These are phyloP conservation scores for silkworm (Bombyx mori) DNA, from an alignment of 1,140 invertebrate species.

Conservation along the genomic window DNA sequence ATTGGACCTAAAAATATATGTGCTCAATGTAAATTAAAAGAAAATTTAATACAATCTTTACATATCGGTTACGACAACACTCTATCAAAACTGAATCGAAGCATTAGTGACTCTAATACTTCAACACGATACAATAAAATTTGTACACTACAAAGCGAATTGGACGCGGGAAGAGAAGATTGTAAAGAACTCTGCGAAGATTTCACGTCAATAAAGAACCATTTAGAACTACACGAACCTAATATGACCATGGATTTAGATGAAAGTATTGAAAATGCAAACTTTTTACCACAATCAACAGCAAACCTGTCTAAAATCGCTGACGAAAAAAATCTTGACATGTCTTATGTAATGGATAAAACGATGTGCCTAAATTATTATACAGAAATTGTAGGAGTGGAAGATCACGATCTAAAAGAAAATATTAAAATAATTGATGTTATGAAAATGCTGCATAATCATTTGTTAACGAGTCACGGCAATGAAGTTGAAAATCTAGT, in stretches of 20 bases:
- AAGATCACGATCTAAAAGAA: conserved; percentile 23
- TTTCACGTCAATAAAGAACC: conserved; percentile 54
- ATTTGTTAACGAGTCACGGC: conserved; percentile 36
- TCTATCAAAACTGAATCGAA: conserved; percentile 39
- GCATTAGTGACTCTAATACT: conserved; percentile 51
- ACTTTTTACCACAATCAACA: conserved; percentile 22
- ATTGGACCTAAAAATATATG: conserved; percentile 14
- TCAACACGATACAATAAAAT: conserved; percentile 54
- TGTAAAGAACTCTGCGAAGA: conserved; percentile 57
- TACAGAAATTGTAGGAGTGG: conserved; percentile 29
- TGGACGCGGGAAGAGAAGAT: conserved; percentile 54
- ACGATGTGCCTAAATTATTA: conserved; percentile 47
- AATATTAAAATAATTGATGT: conserved; percentile 52
- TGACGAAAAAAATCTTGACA: conserved; percentile 22
- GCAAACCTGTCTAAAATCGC: conserved; percentile 17
- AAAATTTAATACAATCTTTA: conserved; percentile 28
- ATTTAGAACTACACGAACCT: conserved; percentile 36
- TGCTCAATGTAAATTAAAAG: conserved; percentile 33
- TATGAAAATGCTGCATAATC: conserved; percentile 49
- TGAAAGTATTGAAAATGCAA: conserved; percentile 38
- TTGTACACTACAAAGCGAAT: conserved; percentile 54
- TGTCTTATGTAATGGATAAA: conserved; percentile 40
- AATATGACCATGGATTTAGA: conserved; percentile 53
- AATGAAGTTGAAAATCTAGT: conserved; percentile 48
- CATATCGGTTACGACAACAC: conserved; percentile 19